phyloP scores from a whole-genome alignment of 2,113 vertebrate genomes.

The Scomber colias region DNA sequence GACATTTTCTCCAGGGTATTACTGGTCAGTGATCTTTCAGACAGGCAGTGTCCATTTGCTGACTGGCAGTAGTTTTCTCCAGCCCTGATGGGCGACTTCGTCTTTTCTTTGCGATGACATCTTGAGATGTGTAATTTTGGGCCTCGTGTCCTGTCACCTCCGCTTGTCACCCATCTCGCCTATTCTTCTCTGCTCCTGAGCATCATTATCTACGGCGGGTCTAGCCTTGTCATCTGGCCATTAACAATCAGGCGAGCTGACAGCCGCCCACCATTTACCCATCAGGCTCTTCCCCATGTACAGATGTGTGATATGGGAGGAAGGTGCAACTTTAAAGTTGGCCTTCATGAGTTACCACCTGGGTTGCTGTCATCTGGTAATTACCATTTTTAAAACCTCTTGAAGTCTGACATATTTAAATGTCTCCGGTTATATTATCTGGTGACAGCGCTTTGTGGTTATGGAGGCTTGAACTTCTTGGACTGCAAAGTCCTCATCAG shows the following conservation, averaged over 20 bases:
- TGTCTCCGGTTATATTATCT: too few species aligned
- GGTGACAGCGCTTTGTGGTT: too few species aligned
- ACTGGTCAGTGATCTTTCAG: conserved; percentile 9
- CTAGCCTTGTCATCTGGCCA: conserved; percentile 46
- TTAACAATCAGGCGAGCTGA: conserved; percentile 61
- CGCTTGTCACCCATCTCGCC: conserved; percentile 33
- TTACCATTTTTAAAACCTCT: too few species aligned
- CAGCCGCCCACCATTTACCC: conserved; percentile 57
- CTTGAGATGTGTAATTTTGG: conserved; percentile 44
- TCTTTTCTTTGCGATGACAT: conserved; percentile 8
- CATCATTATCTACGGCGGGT: conserved; percentile 37
- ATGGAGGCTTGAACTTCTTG: too few species aligned
- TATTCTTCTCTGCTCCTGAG: conserved; percentile 24
- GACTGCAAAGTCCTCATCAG: too few species aligned
- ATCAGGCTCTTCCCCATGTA: conserved; percentile 10
- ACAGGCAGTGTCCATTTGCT: background rate
- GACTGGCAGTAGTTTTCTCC: background rate
- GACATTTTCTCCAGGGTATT: conserved; percentile 39
- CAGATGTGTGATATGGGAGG: conserved; percentile 13
- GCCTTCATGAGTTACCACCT: conserved; percentile 30
- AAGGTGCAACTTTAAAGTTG: conserved; percentile 13
- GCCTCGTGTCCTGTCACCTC: conserved; percentile 50
- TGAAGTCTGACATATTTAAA: too few species aligned
- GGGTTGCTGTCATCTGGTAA: too few species aligned
- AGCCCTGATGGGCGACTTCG: background rate